Percentiles rank a stretch among this genome's conserved stretches.
Evolutionary conservation across 2,113 vertebrate species (phyloP).

Genomic region (Columbina picui): DNA sequence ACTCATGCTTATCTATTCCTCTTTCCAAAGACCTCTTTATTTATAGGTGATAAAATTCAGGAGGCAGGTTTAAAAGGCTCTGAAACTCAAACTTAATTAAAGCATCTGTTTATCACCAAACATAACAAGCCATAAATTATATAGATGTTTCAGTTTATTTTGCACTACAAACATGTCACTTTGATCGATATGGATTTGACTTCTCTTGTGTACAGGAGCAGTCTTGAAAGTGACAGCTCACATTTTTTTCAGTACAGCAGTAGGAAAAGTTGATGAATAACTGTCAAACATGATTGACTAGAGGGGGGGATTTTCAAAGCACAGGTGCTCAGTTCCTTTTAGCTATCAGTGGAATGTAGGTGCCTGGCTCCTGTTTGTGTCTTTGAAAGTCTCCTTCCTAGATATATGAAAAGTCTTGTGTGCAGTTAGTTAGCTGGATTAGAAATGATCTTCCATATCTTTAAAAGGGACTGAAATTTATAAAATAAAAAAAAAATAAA

Average conservation of each 20-base stretch:
- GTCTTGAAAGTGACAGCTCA: conserved; percentile 49
- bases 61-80: conserved; percentile 46
- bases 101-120: conserved; percentile 70
- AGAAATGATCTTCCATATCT: not conserved
- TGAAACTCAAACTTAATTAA: conserved; percentile 70
- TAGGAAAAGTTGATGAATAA: conserved; percentile 17
- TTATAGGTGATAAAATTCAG: conserved; percentile 53
- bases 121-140: conserved; percentile 69
- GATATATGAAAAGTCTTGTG: not conserved
- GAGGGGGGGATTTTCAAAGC: conserved; percentile 33
- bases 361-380: not conserved
- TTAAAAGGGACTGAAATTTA: not conserved
- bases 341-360: conserved; percentile 19
- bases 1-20: conserved; percentile 23
- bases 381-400: conserved; percentile 35
- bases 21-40: conserved; percentile 32
- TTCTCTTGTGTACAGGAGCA: conserved; percentile 31
- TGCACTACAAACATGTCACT: conserved; percentile 62
- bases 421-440: not conserved
- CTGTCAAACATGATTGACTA: conserved; percentile 24
- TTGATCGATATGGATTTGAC: conserved; percentile 65
- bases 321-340: not conserved
- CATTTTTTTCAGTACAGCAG: not conserved
- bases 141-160: conserved; percentile 67
- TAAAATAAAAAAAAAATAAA: not conserved